A percentile compares a stretch with the other conserved stretches of the same genome.
Evolutionary conservation across 1,140 invertebrate species (phyloP).

Genomic region (Rhyacophila brunnea): DNA sequence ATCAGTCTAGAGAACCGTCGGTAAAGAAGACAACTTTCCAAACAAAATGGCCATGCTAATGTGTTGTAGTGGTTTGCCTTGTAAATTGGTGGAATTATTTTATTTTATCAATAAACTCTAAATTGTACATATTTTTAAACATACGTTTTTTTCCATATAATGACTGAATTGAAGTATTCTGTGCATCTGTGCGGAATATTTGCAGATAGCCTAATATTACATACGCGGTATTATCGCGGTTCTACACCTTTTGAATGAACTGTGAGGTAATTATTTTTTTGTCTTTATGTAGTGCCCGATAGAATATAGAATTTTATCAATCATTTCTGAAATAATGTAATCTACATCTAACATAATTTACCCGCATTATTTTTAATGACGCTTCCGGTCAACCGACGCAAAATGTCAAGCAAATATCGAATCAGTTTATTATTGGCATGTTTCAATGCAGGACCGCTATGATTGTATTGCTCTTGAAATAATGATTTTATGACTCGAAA

Average conservation of each 20-base stretch:
- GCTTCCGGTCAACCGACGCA: too few relatives aligned
- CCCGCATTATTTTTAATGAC: too few relatives aligned
- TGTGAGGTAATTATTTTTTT: slow-evolving; percentile 25
- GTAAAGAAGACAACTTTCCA: slow-evolving; percentile 12
- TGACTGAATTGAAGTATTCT: slow-evolving; percentile 19
- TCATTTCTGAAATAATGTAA: not conserved
- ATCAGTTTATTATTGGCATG: too few relatives aligned
- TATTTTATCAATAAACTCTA: slow-evolving; percentile 24
- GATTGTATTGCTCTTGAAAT: too few relatives aligned
- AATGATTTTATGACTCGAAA: too few relatives aligned
- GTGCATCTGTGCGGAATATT: slow-evolving; percentile 10
- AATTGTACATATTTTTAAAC: slow-evolving; percentile 13
- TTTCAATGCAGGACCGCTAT: too few relatives aligned
- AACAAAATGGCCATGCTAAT: slow-evolving; percentile 24
- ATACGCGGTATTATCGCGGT: slow-evolving; percentile 24
- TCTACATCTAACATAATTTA: not conserved
- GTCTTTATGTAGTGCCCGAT: too few relatives aligned
- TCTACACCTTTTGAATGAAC: slow-evolving; percentile 17
- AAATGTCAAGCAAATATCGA: too few relatives aligned
- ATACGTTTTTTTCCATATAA: slow-evolving; percentile 13
- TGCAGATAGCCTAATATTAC: slow-evolving; percentile 8
- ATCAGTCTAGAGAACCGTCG: not conserved
- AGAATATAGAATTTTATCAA: slow-evolving; percentile 11
- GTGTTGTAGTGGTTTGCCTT: slow-evolving; percentile 21
- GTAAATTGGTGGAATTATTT: slow-evolving; percentile 19